These are phyloP conservation scores for Amblyopsis rosae DNA, from an alignment of 2,113 vertebrate species.

Conservation along the genomic window DNA sequence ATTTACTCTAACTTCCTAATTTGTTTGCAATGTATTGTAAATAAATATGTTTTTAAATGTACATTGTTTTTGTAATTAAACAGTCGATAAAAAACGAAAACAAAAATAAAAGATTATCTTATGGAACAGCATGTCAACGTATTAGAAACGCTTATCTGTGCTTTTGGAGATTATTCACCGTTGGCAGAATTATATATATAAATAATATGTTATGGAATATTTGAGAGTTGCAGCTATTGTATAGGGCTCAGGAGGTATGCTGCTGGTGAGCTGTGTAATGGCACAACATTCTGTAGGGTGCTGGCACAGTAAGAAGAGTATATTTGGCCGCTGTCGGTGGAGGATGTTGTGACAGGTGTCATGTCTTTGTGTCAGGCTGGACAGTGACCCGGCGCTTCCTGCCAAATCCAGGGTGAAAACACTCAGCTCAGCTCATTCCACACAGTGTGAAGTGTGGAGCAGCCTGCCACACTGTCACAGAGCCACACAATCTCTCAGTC, in stretches of 20 bases:
- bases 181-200: neutral
- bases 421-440: too few species aligned
- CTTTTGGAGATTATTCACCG: neutral
- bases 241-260: constrained; percentile 23
- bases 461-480: too few species aligned
- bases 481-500: too few species aligned
- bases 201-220: constrained; percentile 26
- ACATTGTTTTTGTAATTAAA: too few species aligned
- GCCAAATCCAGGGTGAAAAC: too few species aligned
- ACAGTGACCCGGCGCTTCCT: neutral
- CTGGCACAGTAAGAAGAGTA: neutral
- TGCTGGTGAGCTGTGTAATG: constrained; percentile 43
- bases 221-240: constrained; percentile 18
- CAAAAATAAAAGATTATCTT: too few species aligned
- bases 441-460: too few species aligned
- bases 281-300: neutral
- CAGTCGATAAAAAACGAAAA: too few species aligned
- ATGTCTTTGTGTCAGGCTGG: neutral
- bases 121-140: neutral
- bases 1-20: too few species aligned
- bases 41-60: too few species aligned
- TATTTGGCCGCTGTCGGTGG: neutral
- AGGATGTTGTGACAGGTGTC: constrained; percentile 4
- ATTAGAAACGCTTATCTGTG: constrained; percentile 2
- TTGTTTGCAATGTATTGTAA: too few species aligned